Conservation (phyloP, 2,888 invertebrate genomes). For the Molanna angustata region DNA sequence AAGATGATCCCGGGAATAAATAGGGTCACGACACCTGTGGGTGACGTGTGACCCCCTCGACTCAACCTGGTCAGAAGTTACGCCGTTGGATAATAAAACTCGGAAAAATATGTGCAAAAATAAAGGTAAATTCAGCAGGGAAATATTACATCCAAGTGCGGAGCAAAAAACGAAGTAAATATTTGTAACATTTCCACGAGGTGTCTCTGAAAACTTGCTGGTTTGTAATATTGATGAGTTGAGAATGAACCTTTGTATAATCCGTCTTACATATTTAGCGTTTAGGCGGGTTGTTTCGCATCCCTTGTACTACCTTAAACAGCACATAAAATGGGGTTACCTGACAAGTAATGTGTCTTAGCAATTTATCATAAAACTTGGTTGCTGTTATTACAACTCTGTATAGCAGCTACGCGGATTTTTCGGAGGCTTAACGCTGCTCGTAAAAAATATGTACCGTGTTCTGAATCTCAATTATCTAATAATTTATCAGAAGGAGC, state of each 20-base stretch:
- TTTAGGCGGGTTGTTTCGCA: neutral
- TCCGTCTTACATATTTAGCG: neutral
- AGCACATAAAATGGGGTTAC: neutral
- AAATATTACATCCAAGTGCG: no score
- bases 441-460: no score
- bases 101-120: no score
- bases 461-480: no score
- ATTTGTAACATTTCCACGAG: neutral
- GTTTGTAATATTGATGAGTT: neutral
- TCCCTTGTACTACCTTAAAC: neutral
- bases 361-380: neutral
- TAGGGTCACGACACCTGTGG: constrained; percentile 31
- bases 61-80: constrained; percentile 7
- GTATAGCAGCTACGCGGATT: no score
- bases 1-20: constrained; percentile 11
- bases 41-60: constrained; percentile 17
- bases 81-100: constrained; percentile 2
- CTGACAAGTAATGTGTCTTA: neutral
- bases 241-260: neutral
- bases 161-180: neutral
- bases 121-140: no score
- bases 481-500: no score
- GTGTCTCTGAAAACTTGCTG: neutral
- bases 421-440: no score
- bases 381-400: neutral